A percentile compares a stretch with the other conserved stretches of the same genome.
These are phyloP conservation scores for Sparidentex hasta DNA, from an alignment of 2,797 vertebrate species.

Conservation along the genomic window DNA sequence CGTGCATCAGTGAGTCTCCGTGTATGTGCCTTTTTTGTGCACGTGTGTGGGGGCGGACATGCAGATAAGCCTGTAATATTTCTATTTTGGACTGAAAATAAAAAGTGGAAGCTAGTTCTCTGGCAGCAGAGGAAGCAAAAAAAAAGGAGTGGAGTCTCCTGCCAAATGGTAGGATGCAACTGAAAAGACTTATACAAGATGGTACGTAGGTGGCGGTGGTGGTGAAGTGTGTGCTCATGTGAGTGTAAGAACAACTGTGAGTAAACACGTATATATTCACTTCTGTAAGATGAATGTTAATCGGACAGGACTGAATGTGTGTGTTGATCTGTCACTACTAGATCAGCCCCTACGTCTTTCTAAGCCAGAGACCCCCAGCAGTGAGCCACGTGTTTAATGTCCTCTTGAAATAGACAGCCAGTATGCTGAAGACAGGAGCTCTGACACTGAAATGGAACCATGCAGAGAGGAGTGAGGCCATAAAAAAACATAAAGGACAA, in stretches of 20 bases:
- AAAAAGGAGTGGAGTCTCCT: constrained; percentile 43
- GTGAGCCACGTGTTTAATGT: constrained; percentile 41
- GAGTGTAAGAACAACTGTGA: constrained; percentile 22
- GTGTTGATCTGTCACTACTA: constrained; percentile 32
- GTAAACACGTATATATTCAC: constrained; percentile 13
- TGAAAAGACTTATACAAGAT: constrained; percentile 66
- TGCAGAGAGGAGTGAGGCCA: not conserved
- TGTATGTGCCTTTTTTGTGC: constrained; percentile 35
- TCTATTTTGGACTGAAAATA: constrained; percentile 59
- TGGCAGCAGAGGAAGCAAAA: constrained; percentile 49
- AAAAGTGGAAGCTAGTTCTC: constrained; percentile 50
- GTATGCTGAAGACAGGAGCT: constrained; percentile 17
- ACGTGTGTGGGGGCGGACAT: constrained; percentile 57
- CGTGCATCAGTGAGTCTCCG: constrained; percentile 25
- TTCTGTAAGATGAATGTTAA: constrained; percentile 6
- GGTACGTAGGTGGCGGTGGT: constrained; percentile 63
- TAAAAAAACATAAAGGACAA: not conserved
- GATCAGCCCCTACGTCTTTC: constrained; percentile 33
- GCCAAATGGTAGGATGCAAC: constrained; percentile 64
- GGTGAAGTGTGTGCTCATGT: constrained; percentile 18
- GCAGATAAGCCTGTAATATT: constrained; percentile 76
- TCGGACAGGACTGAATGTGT: constrained; percentile 10
- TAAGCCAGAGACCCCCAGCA: constrained; percentile 16
- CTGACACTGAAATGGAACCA: constrained; percentile 2
- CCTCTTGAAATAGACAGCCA: constrained; percentile 58